phyloP scores from a whole-genome alignment of 2,888 invertebrate species.

The Drosophila niveifrons region DNA sequence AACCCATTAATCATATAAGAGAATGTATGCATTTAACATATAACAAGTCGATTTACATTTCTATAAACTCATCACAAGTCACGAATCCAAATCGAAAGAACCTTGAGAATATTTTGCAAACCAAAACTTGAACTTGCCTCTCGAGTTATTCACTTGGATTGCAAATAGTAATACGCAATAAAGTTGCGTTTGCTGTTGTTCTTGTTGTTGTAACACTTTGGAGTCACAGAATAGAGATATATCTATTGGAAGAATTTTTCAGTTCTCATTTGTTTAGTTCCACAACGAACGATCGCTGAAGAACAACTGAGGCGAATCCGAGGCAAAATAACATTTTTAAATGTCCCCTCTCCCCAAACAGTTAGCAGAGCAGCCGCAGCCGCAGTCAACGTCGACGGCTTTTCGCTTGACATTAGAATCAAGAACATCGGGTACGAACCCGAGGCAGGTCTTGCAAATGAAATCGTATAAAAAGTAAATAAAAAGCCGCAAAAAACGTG shows the following conservation, averaged over 20 bases:
- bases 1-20: slow-evolving; percentile 9
- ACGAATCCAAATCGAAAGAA: slow-evolving; percentile 23
- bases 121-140: slow-evolving; percentile 55
- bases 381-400: slow-evolving; percentile 17
- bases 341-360: slow-evolving; percentile 22
- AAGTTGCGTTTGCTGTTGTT: slow-evolving; percentile 17
- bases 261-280: slow-evolving; percentile 32
- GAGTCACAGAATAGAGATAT: background rate
- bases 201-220: slow-evolving; percentile 28
- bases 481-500: slow-evolving; percentile 51
- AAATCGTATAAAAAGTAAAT: slow-evolving; percentile 30
- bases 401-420: slow-evolving; percentile 22
- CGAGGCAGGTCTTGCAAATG: slow-evolving; percentile 17
- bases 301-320: slow-evolving; percentile 58
- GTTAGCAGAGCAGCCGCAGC: slow-evolving; percentile 2
- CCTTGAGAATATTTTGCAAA: slow-evolving; percentile 39
- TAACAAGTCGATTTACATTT: slow-evolving; percentile 14
- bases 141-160: slow-evolving; percentile 6
- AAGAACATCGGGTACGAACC: slow-evolving; percentile 11
- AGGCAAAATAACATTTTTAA: slow-evolving; percentile 60
- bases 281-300: slow-evolving; percentile 65
- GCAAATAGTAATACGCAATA: slow-evolving; percentile 41
- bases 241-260: slow-evolving; percentile 3
- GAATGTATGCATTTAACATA: background rate
- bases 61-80: slow-evolving; percentile 15